A percentile compares a stretch with the other conserved stretches of the same genome.
Evolutionary conservation across 2,797 vertebrate genomes (phyloP).

Genomic region (Tauraco hartlaubi): DNA sequence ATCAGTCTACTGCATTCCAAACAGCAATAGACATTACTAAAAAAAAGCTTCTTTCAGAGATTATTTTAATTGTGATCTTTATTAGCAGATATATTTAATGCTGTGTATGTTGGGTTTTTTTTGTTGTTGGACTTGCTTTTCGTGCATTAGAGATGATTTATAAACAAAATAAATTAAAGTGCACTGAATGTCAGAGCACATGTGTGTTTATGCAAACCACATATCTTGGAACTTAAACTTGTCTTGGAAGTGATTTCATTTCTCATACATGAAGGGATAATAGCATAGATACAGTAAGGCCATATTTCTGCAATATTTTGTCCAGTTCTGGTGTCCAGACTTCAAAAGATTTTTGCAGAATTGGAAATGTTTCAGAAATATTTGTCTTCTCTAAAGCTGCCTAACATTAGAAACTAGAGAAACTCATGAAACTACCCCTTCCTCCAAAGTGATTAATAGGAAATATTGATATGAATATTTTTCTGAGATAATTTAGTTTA

Average conservation of each 20-base stretch:
- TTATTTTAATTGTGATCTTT: background rate
- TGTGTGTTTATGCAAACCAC: background rate
- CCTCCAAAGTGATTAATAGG: background rate
- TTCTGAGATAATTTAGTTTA: background rate
- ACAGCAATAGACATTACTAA: conserved; percentile 32
- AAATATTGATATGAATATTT: background rate
- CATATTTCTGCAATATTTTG: background rate
- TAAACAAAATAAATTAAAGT: background rate
- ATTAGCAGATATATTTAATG: background rate
- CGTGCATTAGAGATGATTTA: background rate
- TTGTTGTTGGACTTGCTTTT: background rate
- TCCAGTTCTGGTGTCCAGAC: background rate
- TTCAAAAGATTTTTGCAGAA: background rate
- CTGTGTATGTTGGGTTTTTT: background rate
- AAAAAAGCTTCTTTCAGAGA: conserved; percentile 1
- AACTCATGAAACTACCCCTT: background rate
- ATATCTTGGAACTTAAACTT: background rate
- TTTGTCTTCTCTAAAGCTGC: background rate
- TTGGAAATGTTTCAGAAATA: background rate
- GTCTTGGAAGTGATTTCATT: background rate
- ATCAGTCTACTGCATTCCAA: conserved; percentile 41
- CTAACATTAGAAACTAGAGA: background rate
- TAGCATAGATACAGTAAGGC: background rate
- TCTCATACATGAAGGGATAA: background rate
- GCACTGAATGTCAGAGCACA: background rate